Base-by-base conservation (phyloP, 35 echinoderm and acorn worm species). In the Acanthaster planci region DNA sequence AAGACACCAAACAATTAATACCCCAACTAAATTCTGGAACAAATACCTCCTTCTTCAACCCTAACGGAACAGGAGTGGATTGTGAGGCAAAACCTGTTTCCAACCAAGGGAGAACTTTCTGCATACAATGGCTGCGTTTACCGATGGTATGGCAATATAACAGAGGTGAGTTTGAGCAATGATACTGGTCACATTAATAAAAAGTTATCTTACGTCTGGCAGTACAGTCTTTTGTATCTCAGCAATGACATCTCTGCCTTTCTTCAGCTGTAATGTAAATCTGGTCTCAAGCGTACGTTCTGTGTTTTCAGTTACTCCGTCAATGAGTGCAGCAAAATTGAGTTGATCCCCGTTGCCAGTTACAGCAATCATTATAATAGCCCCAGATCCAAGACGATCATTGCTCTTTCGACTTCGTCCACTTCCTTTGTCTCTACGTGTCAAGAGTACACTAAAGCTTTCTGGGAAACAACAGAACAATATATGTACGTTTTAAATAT, bases 401-500 rank as follows among this genome's bases (percentile, higher is more conserved):
- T 4, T 60, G 17, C 16, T 31, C 40, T 67, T 7, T 55, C 37
- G 17, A 81, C 50, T 39, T 57, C 80, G 21, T 50, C 80, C 67
- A 39, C 72, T 59, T 23, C 36, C 52, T 92, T 92, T 17, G 54
- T 72, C 64, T 72, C 30, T 72, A 21, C 64, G 90, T 17, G 76
- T 85, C 77, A 93, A 39, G 10, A 93, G 40, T 47, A 56, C 53
- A 55, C 92, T 93, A 38, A 93, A 93, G n/a, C 80, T 84, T 84
- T 93, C 92, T 93, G 37, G 26, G 19, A 53, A 67, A 86, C 42
- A 47, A 12, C 12, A 12, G 42, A 47, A 4, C 40, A 29, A 12
- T 47, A 47, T 12, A 47, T 47, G 42, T 47, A 47, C 42, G 42
- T 47, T 47, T 47, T 47, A 47, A 47, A 47, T 47, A 47, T 76